Evolutionary conservation across 2,797 vertebrate species (phyloP).

Genomic region (Moxostoma hubbsi): DNA sequence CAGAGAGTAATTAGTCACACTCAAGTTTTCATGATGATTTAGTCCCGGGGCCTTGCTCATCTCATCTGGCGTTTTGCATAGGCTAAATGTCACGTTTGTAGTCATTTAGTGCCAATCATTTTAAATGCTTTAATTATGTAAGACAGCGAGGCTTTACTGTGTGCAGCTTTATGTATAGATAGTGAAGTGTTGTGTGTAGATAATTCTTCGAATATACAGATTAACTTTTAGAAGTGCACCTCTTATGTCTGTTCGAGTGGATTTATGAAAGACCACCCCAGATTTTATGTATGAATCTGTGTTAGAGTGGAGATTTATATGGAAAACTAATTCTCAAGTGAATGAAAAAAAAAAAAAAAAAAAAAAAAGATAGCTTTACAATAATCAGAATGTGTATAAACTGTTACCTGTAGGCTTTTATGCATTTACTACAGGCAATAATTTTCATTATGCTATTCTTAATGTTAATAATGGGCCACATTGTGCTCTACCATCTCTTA

Average conservation of each 20-base stretch:
- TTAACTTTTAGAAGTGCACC: constrained; percentile 3
- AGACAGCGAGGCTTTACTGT: neutral
- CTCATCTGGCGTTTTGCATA: constrained; percentile 49
- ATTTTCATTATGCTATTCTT: no score
- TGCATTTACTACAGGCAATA: no score
- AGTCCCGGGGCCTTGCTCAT: constrained; percentile 48
- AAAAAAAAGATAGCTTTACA: neutral
- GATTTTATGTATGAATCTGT: neutral
- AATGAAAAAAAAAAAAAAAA: no score
- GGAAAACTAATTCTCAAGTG: neutral
- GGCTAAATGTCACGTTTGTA: constrained; percentile 57
- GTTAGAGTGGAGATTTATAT: neutral
- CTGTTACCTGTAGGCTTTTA: neutral
- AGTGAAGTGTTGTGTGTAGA: neutral
- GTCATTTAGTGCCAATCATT: constrained; percentile 50
- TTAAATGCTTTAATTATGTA: constrained; percentile 40
- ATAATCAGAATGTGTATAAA: neutral
- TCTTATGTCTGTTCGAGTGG: neutral
- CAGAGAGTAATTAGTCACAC: constrained; percentile 57
- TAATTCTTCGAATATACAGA: neutral
- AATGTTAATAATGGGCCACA: no score
- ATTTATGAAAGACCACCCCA: neutral
- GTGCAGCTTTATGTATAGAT: neutral
- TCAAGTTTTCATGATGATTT: constrained; percentile 52
- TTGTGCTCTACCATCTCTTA: constrained; percentile 31